Percentiles rank a stretch among this genome's conserved stretches.
phyloP scores from a whole-genome alignment of 2,888 invertebrate genomes.

The Lobophora halterata region DNA sequence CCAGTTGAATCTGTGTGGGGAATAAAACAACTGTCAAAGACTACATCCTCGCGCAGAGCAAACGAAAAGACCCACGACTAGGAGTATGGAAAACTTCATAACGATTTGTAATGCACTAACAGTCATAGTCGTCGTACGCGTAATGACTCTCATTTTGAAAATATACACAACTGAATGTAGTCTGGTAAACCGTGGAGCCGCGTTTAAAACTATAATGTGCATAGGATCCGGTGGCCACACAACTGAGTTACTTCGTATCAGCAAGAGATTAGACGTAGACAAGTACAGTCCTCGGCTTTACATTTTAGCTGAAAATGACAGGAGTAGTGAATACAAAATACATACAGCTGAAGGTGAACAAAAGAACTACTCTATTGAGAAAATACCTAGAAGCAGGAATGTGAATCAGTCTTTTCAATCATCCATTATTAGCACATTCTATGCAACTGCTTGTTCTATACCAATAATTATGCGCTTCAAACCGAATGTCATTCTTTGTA shows the following conservation, averaged over 20 bases:
- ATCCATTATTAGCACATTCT: conserved; percentile 88
- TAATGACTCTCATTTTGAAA: conserved; percentile 42
- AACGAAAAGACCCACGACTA: conserved; percentile 1
- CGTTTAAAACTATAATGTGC: conserved; percentile 80
- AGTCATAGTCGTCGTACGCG: conserved; percentile 36
- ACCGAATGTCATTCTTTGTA: conserved; percentile 93
- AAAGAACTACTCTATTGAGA: conserved; percentile 69
- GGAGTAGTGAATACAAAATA: conserved; percentile 86
- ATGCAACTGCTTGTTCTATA: conserved; percentile 85
- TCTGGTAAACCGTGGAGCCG: conserved; percentile 35
- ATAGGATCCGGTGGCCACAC: conserved; percentile 96
- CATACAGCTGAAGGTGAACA: conserved; percentile 65
- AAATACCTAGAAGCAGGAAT: conserved; percentile 91
- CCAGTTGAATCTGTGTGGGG: no score
- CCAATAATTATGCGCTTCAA: conserved; percentile 84
- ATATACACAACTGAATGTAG: conserved; percentile 47
- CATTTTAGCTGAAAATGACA: conserved; percentile 89
- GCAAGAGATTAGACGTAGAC: conserved; percentile 81
- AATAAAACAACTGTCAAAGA: background rate
- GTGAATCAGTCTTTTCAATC: conserved; percentile 93
- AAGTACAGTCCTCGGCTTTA: conserved; percentile 89
- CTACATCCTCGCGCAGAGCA: background rate
- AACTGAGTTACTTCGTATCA: conserved; percentile 92
- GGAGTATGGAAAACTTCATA: conserved; percentile 6
- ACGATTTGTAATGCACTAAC: conserved; percentile 13